phyloP scores from a whole-genome alignment of 2,113 vertebrate genomes.

The Notarius quadriscutis region DNA sequence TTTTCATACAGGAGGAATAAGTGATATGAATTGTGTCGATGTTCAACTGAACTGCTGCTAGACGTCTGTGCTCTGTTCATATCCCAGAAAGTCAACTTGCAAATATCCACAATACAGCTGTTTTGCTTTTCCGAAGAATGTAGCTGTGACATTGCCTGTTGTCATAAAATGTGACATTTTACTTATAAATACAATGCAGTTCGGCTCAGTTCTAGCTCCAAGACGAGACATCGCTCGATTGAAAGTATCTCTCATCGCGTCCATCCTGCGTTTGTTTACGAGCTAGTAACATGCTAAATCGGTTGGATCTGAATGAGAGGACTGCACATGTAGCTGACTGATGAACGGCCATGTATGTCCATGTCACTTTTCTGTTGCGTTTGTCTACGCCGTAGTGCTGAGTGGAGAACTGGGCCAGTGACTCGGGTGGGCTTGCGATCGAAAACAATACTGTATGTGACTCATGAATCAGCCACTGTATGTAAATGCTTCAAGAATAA shows the following conservation, averaged over 20 bases:
- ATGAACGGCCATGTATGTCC: constrained; percentile 34
- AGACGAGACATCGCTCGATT: constrained; percentile 35
- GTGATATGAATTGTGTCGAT: constrained; percentile 62
- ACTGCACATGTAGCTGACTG: constrained; percentile 23
- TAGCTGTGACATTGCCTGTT: not conserved
- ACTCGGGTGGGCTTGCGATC: constrained; percentile 23
- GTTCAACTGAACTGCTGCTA: constrained; percentile 72
- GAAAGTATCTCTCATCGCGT: constrained; percentile 33
- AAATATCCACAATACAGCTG: constrained; percentile 70
- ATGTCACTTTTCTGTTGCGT: constrained; percentile 24
- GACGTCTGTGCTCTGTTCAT: constrained; percentile 69
- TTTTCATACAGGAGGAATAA: constrained; percentile 70
- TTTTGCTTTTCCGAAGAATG: constrained; percentile 55
- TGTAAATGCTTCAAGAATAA: constrained; percentile 70
- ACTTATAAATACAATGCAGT: constrained; percentile 24
- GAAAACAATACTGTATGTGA: constrained; percentile 68
- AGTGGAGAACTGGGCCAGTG: constrained; percentile 11
- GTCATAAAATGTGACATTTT: constrained; percentile 14
- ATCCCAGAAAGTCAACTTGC: constrained; percentile 62
- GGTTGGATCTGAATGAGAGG: constrained; percentile 19
- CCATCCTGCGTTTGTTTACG: constrained; percentile 43
- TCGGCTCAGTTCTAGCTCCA: constrained; percentile 29
- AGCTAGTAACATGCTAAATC: constrained; percentile 2
- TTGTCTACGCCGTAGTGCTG: constrained; percentile 12
- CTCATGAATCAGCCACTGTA: constrained; percentile 71